These are phyloP conservation scores for Athalia rosae DNA, from an alignment of 2,888 invertebrate genomes.

Conservation along the genomic window DNA sequence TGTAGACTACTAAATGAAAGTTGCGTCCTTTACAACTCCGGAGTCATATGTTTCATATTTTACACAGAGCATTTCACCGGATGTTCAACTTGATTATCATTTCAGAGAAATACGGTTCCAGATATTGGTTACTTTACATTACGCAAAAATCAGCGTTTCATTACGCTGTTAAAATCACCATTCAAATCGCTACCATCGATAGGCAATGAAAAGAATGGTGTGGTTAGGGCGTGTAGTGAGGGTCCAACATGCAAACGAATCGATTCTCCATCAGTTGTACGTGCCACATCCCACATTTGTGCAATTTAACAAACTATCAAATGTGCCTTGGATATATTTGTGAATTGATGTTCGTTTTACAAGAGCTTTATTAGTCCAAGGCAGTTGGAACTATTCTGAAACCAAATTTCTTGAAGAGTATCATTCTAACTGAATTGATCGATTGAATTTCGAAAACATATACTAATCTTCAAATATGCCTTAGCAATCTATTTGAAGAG, in stretches of 20 bases:
- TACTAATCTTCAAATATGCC: no score
- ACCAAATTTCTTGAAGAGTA: no score
- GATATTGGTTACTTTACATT: slow-evolving; percentile 70
- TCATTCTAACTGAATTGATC: no score
- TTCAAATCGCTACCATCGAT: slow-evolving; percentile 70
- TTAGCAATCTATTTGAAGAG: no score
- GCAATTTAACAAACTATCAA: slow-evolving; percentile 38
- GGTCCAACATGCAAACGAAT: slow-evolving; percentile 62
- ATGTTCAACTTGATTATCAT: slow-evolving; percentile 54
- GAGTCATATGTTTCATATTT: neutral
- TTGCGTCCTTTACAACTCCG: no score
- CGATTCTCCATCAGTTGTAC: slow-evolving; percentile 66
- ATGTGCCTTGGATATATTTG: slow-evolving; percentile 32
- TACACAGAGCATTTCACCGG: slow-evolving; percentile 10
- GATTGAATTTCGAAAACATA: no score
- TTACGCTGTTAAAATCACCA: slow-evolving; percentile 68
- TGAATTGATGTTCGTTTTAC: slow-evolving; percentile 1
- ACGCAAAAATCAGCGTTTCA: slow-evolving; percentile 68
- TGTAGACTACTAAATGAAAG: no score
- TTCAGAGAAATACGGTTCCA: slow-evolving; percentile 68
- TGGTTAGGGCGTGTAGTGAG: slow-evolving; percentile 69
- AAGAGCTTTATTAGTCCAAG: neutral
- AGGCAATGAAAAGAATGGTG: slow-evolving; percentile 66
- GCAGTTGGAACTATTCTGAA: no score
- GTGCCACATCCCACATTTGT: slow-evolving; percentile 54